phyloP scores from a whole-genome alignment of 1,140 invertebrate genomes.

The Drosophila chauvacae region DNA sequence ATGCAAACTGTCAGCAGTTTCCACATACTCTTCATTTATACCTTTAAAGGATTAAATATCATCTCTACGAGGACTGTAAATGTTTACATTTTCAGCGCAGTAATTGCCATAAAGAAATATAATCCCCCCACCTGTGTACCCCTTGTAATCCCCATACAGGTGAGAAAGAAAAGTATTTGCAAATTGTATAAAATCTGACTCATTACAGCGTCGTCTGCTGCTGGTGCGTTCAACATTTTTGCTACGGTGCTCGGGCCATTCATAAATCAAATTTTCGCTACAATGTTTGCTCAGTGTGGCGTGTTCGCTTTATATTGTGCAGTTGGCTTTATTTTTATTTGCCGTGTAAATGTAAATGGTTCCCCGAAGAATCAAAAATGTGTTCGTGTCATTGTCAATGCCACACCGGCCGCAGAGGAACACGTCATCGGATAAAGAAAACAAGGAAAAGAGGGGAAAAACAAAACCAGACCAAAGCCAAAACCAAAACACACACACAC shows the following conservation, averaged over 20 bases:
- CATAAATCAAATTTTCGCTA: constrained; percentile 45
- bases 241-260: constrained; percentile 16
- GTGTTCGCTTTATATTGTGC: constrained; percentile 36
- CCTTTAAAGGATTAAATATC: background rate
- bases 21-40: too few species aligned
- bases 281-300: constrained; percentile 48
- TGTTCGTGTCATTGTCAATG: constrained; percentile 62
- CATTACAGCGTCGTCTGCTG: constrained; percentile 7
- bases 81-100: background rate
- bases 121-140: background rate
- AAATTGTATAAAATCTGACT: constrained; percentile 13
- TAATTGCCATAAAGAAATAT: background rate
- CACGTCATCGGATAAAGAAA: constrained; percentile 30
- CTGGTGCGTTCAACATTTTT: background rate
- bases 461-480: constrained; percentile 16
- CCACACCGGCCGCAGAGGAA: constrained; percentile 31
- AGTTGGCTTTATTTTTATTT: constrained; percentile 30
- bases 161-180: constrained; percentile 2
- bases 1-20: too few species aligned
- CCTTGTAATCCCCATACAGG: background rate
- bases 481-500: constrained; percentile 14
- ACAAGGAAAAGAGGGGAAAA: constrained; percentile 4
- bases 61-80: background rate
- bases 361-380: constrained; percentile 48
- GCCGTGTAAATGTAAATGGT: constrained; percentile 45